These are phyloP conservation scores for Spilosoma lubricipeda DNA, from an alignment of 2,888 invertebrate species.

Conservation along the genomic window DNA sequence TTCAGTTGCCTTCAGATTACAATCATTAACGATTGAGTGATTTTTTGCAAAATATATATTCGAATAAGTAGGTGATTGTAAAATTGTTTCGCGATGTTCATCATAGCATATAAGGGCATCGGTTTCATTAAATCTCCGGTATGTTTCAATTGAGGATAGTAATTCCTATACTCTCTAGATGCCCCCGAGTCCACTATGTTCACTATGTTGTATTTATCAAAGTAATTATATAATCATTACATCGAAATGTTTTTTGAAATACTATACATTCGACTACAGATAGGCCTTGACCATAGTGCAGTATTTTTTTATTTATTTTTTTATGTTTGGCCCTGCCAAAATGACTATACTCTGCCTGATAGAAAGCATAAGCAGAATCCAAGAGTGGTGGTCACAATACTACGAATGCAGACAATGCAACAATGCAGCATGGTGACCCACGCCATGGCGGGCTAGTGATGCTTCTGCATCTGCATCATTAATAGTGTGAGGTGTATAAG, in stretches of 20 bases:
- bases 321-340: no score
- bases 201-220: no score
- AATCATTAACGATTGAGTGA: slow-evolving; percentile 42
- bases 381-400: no score
- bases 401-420: no score
- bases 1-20: slow-evolving; percentile 46
- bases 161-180: no score
- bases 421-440: no score
- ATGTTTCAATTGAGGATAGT: background rate
- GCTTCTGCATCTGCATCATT: no score
- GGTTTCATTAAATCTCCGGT: background rate
- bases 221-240: background rate
- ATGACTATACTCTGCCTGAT: no score
- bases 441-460: no score
- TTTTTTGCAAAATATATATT: slow-evolving; percentile 37
- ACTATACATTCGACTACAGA: background rate
- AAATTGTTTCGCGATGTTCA: background rate
- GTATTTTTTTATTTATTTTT: no score
- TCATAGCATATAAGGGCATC: background rate
- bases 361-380: no score
- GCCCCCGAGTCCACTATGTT: no score
- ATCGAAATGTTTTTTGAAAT: background rate
- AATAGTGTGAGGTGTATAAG: background rate
- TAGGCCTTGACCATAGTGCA: background rate
- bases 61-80: slow-evolving; percentile 15